phyloP scores from a whole-genome alignment of 2,113 vertebrate species.

The Actinemys pallida region DNA sequence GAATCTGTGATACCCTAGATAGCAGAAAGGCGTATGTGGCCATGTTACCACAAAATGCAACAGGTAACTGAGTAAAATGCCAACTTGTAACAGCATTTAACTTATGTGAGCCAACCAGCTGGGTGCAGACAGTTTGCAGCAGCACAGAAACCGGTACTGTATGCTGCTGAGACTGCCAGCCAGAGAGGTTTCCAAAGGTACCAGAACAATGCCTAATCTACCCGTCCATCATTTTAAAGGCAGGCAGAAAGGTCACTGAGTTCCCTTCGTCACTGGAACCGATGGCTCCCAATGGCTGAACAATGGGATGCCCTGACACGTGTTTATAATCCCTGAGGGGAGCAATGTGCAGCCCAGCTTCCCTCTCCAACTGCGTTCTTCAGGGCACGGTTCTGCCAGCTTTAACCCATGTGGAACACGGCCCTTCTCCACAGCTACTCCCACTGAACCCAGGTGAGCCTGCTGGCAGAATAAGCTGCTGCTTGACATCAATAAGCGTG shows the following conservation, averaged over 20 bases:
- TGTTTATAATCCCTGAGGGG: neutral
- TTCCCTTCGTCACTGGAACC: neutral
- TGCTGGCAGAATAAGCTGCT: neutral
- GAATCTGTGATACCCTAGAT: neutral
- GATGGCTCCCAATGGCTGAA: neutral
- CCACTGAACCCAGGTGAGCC: neutral
- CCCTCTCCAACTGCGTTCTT: neutral
- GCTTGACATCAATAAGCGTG: neutral
- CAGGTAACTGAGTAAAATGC: neutral
- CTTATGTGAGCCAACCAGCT: neutral
- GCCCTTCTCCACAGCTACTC: neutral
- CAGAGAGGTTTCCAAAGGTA: neutral
- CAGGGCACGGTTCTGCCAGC: neutral
- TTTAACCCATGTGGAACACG: neutral
- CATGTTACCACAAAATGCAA: neutral
- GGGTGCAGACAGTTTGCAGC: neutral
- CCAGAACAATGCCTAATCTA: neutral
- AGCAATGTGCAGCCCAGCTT: neutral
- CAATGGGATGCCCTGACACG: neutral
- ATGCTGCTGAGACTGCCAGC: neutral
- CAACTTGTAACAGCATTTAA: neutral
- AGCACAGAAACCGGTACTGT: neutral
- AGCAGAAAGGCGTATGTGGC: neutral
- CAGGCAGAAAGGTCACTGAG: neutral
- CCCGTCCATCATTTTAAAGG: neutral